phyloP scores from a whole-genome alignment of 1,140 invertebrate species.

The Maniola jurtina region DNA sequence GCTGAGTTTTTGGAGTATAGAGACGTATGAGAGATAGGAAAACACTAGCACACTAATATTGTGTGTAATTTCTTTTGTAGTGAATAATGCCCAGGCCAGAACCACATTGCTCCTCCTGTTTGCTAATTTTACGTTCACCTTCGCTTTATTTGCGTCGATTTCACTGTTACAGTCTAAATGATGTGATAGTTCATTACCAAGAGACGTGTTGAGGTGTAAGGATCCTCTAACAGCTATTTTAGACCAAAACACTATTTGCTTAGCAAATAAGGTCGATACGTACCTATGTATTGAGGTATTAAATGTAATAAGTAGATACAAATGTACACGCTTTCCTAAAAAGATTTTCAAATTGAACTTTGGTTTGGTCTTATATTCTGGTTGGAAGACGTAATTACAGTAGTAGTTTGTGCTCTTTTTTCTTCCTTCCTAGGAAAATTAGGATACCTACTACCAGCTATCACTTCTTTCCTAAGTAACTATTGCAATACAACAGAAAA shows the following conservation, averaged over 20 bases:
- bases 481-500: too few species aligned
- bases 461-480: too few species aligned
- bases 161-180: slow-evolving; percentile 23
- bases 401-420: too few species aligned
- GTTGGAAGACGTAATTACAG: too few species aligned
- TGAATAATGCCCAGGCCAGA: slow-evolving; percentile 4
- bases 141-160: slow-evolving; percentile 27
- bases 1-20: too few species aligned
- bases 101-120: slow-evolving; percentile 10
- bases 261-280: background rate
- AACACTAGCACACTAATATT: slow-evolving; percentile 1
- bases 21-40: background rate
- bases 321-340: too few species aligned
- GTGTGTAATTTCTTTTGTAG: slow-evolving; percentile 19
- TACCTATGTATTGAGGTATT: too few species aligned
- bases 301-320: too few species aligned
- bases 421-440: too few species aligned
- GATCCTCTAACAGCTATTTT: background rate
- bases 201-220: background rate
- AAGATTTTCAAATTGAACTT: too few species aligned
- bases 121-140: slow-evolving; percentile 30
- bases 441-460: too few species aligned
- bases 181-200: slow-evolving; percentile 18
- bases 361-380: too few species aligned
- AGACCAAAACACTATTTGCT: background rate